Evolutionary conservation across 2,888 invertebrate species (phyloP), one percentile per base, ranked within the genome.

Genomic region (Drosophila kambysellisi): DNA sequence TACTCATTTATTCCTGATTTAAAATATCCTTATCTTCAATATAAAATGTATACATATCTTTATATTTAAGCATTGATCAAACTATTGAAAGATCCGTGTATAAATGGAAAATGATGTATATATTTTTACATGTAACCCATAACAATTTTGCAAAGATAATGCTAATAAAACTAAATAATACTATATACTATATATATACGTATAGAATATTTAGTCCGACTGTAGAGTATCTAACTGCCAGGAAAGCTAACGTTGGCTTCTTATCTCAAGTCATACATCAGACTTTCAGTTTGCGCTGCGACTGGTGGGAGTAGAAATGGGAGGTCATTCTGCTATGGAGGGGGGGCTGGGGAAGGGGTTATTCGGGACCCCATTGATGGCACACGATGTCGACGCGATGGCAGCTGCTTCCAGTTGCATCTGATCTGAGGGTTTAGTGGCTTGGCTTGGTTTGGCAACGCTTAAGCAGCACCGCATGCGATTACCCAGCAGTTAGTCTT

Each of bases 401-500:
- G 65, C 78, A 72, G 79, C 70, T 70, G 61, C 69, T 74, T 41
- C 15, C 32, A 41, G 66, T 48, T 70, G 63, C 69, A 73, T 32
- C 70, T 74, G 62, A 78, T 59, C 67, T 57, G 66, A 58, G 56
- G 39, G 56, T n/a, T 56, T 56, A 17, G 50, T 50, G 48, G 69
- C 68, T 20, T 37, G 81, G 79, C 70, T 43, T 72, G 88, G 74
- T 74, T 62, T 70, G 77, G 79, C 73, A 81, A 73, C 80, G 81
- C 71, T 86, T 76, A 78, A 88, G 84, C 74, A 78, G 82, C 88
- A 71, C 85, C 86, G 89, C 87, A 87, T 89, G 89, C 79, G 89
- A 89, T 89, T 87, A 87, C 88, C 85, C 88, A 84, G 89, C 86
- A 89, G 86, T 87, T 87, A 81, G 88, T 88, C 82, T 83, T 69